Evolutionary conservation across 2,888 invertebrate genomes (phyloP).

Genomic region (Drosophila diplacantha): DNA sequence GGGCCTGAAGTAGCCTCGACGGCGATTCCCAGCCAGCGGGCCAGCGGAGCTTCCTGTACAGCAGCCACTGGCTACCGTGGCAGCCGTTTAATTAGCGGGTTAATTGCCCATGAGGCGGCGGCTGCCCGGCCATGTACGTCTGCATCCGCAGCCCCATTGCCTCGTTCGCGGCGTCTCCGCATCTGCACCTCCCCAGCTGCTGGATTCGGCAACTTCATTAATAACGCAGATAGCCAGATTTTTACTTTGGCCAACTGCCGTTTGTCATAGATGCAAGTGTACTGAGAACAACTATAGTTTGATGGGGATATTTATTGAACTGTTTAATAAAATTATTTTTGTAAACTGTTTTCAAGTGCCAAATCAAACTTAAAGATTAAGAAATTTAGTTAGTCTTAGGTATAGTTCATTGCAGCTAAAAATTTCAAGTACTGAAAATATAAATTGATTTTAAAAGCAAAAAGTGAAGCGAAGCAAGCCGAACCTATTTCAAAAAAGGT

Average conservation of each 20-base stretch:
- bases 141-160: conserved; percentile 3
- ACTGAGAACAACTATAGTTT: background rate
- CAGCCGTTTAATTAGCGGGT: conserved; percentile 65
- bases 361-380: background rate
- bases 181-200: conserved; percentile 18
- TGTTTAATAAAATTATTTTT: no score
- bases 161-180: conserved; percentile 36
- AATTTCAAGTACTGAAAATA: no score
- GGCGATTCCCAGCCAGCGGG: conserved; percentile 35
- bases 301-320: background rate
- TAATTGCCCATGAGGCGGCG: conserved; percentile 64
- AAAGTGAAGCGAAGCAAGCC: background rate
- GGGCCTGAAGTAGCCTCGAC: conserved; percentile 50
- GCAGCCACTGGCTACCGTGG: conserved; percentile 52
- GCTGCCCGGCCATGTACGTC: conserved; percentile 10
- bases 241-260: conserved; percentile 23
- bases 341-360: no score
- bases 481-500: no score
- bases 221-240: conserved; percentile 49
- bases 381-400: background rate
- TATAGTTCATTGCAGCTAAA: background rate
- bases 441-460: background rate
- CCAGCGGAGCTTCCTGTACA: conserved; percentile 59
- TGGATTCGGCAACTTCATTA: conserved; percentile 62
- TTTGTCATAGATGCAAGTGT: conserved; percentile 60